Evolutionary conservation across 2,888 invertebrate species (phyloP), one percentile per base, ranked within the genome.

Genomic region (Alviniconcha strummeri): DNA sequence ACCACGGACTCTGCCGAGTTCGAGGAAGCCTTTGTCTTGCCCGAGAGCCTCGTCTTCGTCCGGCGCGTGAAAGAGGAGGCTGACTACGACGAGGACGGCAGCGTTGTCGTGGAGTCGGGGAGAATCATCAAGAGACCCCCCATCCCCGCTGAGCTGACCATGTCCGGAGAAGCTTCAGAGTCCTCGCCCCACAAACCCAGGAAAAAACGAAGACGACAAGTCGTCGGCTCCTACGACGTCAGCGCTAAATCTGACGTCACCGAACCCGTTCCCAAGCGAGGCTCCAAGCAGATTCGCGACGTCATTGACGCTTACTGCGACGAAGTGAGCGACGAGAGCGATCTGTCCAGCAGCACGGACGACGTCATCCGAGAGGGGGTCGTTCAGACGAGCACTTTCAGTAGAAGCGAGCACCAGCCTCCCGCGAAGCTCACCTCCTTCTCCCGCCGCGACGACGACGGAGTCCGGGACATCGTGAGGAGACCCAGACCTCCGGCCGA

Each of bases 271-370:
- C 86, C 86, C 11, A 87, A 86, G 69, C 81, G 86, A 76, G 88
- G 87, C 74, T 86, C 88, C 13, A 88, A 89, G 80, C 85, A 87
- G n/a, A 81, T 87, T 17, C 83, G 84, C 81, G 88, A 86, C 5
- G 88, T 88, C 9, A 84, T 87, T 72, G 85, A 85, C 60, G 86
- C 84, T 1, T 88, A 88, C 75, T 69, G 81, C n/a, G 84, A 84
- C 7, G 84, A 87, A 52, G 56, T 54, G 54, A 76, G 82, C 19
- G n/a, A 83, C 81, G 4, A 72, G 71, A 9, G 78, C 79, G 52
- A 83, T n/a, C 15, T 79, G 17, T 79, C 79, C 19, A 82, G 77
- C 54, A 64, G 82, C 17, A 55, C 15, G 5, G 82, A 82, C 17
- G 75, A 64, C 9, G 54, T 67, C 9, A 54, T 9, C 2, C 55